Evolutionary conservation across 2,797 vertebrate species (phyloP).

Genomic region (Kryptolebias ocellatus): DNA sequence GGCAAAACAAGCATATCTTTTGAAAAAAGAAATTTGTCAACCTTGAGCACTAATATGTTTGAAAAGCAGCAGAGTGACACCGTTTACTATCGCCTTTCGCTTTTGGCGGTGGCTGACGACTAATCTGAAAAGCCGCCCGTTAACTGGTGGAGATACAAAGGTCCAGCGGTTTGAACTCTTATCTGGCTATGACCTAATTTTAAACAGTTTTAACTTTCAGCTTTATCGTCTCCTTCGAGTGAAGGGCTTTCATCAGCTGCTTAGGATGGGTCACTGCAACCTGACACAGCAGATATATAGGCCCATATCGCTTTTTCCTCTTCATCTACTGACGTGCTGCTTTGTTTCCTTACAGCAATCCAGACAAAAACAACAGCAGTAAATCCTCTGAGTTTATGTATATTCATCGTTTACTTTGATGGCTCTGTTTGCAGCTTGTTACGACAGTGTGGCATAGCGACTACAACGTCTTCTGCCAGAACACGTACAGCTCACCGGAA

Average conservation of each 20-base stretch:
- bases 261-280: constrained; percentile 5
- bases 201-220: neutral
- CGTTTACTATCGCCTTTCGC: too few species aligned
- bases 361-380: neutral
- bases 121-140: too few species aligned
- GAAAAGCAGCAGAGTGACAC: too few species aligned
- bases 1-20: too few species aligned
- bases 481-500: constrained; percentile 88
- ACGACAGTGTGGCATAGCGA: constrained; percentile 86
- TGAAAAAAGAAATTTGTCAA: too few species aligned
- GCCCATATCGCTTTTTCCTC: neutral
- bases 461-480: constrained; percentile 96
- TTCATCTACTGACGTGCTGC: neutral
- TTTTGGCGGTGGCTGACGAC: too few species aligned
- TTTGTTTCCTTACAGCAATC: neutral
- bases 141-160: neutral
- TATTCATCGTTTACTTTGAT: constrained; percentile 8
- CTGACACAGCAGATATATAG: neutral
- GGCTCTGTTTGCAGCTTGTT: constrained; percentile 82
- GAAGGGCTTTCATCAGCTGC: neutral
- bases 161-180: neutral
- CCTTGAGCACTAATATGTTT: too few species aligned
- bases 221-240: neutral
- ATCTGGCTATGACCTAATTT: neutral
- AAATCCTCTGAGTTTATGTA: neutral